Conservation (phyloP, 2,888 invertebrate genomes). For the Conops quadrifasciatus region DNA sequence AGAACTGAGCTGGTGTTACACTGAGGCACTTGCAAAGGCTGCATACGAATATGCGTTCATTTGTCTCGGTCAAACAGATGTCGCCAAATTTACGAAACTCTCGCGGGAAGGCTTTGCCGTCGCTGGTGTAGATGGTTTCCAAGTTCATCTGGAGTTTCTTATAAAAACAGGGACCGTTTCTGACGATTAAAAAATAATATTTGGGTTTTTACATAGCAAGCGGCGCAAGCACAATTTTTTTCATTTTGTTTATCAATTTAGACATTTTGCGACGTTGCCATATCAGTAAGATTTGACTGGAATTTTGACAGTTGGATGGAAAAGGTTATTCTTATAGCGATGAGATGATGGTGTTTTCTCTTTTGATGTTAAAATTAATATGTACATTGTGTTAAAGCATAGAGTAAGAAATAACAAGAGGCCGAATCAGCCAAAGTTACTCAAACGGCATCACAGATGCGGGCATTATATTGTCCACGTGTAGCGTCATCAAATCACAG, state of each 20-base stretch:
- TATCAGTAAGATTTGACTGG: no score
- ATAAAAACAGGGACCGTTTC: not conserved
- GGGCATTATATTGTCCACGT: no score
- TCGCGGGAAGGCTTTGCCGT: slow-evolving; percentile 11
- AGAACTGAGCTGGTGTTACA: slow-evolving; percentile 23
- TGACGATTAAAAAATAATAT: not conserved
- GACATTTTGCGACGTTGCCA: not conserved
- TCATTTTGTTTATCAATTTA: not conserved
- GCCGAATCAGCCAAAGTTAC: no score
- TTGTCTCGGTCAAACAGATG: slow-evolving; percentile 27
- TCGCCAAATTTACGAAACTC: slow-evolving; percentile 30
- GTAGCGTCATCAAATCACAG: no score
- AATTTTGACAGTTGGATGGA: no score
- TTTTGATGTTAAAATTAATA: no score
- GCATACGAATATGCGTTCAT: slow-evolving; percentile 30
- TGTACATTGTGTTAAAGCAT: no score
- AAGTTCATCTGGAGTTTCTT: not conserved
- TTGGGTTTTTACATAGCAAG: not conserved
- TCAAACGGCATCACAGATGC: no score
- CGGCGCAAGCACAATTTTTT: not conserved
- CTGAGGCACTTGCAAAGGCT: slow-evolving; percentile 18
- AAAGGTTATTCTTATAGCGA: no score
- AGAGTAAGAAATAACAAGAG: no score
- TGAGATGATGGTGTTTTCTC: no score
- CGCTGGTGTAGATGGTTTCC: slow-evolving; percentile 2